Percentiles rank a stretch among this genome's conserved stretches.
Conservation (phyloP, 2,888 invertebrate species). For the Gari tellinella region DNA sequence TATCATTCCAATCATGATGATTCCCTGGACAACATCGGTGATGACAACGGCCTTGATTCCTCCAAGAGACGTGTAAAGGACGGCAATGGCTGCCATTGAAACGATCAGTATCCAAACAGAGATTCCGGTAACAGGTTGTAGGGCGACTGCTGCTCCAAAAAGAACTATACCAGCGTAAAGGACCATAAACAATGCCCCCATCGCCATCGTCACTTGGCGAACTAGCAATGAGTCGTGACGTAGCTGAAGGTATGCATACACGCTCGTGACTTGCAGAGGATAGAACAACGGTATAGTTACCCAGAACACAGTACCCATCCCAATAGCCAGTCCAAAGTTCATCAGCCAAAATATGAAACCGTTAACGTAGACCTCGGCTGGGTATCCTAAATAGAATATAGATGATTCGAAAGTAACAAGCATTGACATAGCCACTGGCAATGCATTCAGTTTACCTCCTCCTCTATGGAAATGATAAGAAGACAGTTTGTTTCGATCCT, state of each 20-base stretch:
- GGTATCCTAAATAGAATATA: slow-evolving; percentile 19
- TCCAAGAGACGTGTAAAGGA: slow-evolving; percentile 21
- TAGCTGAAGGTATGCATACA: slow-evolving; percentile 19
- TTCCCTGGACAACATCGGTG: slow-evolving; percentile 13
- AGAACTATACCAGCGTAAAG: slow-evolving; percentile 12
- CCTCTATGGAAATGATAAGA: slow-evolving; percentile 14
- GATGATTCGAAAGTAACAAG: slow-evolving; percentile 28
- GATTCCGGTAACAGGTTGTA: slow-evolving; percentile 12
- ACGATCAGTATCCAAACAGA: slow-evolving; percentile 1
- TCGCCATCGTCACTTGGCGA: neutral
- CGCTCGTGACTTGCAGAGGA: slow-evolving; percentile 19
- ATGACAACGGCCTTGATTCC: slow-evolving; percentile 26
- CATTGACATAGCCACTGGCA: slow-evolving; percentile 25
- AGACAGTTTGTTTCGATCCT: slow-evolving; percentile 16
- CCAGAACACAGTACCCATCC: slow-evolving; percentile 8
- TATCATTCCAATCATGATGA: slow-evolving; percentile 6
- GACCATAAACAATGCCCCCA: slow-evolving; percentile 1
- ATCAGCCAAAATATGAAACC: slow-evolving; percentile 20
- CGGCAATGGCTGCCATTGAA: slow-evolving; percentile 10
- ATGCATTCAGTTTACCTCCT: slow-evolving; percentile 13
- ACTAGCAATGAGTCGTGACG: slow-evolving; percentile 6
- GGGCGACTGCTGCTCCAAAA: slow-evolving; percentile 16
- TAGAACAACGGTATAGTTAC: slow-evolving; percentile 25
- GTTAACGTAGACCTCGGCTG: slow-evolving; percentile 26
- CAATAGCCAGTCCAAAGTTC: slow-evolving; percentile 12